These are phyloP conservation scores for Echeneis naucrates DNA, from an alignment of 2,797 vertebrate species.

Conservation along the genomic window DNA sequence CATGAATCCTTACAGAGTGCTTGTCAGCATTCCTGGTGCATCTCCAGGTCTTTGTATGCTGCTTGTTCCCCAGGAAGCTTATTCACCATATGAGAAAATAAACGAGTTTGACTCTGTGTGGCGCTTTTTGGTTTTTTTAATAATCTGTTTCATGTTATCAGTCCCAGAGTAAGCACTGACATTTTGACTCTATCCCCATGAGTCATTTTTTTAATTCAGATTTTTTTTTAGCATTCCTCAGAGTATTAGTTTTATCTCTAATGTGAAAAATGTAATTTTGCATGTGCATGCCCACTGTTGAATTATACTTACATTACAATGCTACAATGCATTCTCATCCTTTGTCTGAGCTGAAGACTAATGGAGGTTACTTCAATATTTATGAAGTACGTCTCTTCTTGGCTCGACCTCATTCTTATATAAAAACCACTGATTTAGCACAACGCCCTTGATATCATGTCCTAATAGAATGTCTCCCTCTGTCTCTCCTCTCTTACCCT, in stretches of 20 bases:
- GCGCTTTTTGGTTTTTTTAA: constrained; percentile 51
- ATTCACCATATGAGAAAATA: constrained; percentile 64
- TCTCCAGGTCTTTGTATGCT: constrained; percentile 60
- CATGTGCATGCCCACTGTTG: constrained; percentile 12
- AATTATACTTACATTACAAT: constrained; percentile 52
- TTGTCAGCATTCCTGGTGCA: constrained; percentile 68
- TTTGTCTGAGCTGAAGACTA: constrained; percentile 47
- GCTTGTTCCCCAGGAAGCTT: constrained; percentile 51
- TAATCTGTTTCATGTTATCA: constrained; percentile 47
- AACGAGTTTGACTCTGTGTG: constrained; percentile 57
- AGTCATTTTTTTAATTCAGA: constrained; percentile 37
- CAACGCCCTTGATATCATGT: constrained; percentile 28
- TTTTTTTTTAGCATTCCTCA: constrained; percentile 39
- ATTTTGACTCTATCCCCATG: constrained; percentile 23
- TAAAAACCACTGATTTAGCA: constrained; percentile 50
- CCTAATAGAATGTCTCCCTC: constrained; percentile 64
- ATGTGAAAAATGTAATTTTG: constrained; percentile 5
- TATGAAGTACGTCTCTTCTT: constrained; percentile 54
- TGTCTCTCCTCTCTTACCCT: constrained; percentile 53
- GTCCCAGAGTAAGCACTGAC: constrained; percentile 22
- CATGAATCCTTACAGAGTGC: constrained; percentile 52
- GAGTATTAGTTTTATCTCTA: constrained; percentile 50
- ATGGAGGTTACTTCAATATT: constrained; percentile 68
- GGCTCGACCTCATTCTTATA: constrained; percentile 37
- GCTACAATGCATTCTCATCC: constrained; percentile 24